Percentiles rank a stretch among this genome's conserved stretches.
Evolutionary conservation across 2,888 invertebrate genomes (phyloP).

Genomic region (Drosophila incognita): DNA sequence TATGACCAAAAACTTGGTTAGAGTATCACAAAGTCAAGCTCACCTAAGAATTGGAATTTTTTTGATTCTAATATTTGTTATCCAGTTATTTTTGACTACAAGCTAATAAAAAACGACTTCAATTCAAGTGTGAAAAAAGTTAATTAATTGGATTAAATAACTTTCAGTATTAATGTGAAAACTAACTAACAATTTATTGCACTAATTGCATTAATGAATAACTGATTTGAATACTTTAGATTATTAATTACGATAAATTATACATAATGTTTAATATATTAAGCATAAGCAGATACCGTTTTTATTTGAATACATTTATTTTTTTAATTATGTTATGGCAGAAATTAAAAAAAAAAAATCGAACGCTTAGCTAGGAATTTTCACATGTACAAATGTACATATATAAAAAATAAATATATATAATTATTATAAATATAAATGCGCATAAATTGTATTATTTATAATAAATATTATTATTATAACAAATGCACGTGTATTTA

Average conservation of each 20-base stretch:
- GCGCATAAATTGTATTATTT: background rate
- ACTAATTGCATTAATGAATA: background rate
- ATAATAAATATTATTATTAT: too few species aligned
- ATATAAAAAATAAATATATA: background rate
- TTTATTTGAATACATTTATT: background rate
- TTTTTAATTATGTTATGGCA: too few species aligned
- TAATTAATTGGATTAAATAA: background rate
- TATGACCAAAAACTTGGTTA: background rate
- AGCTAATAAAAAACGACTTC: background rate
- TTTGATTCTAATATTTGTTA: background rate
- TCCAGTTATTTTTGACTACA: background rate
- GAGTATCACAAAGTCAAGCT: background rate
- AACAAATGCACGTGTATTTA: background rate
- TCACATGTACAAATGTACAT: accelerated
- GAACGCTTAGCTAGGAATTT: background rate
- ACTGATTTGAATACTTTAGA: background rate
- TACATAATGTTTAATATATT: background rate
- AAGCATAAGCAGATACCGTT: background rate
- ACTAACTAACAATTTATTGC: background rate
- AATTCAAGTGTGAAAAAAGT: background rate
- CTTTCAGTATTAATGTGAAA: background rate
- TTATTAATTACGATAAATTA: background rate
- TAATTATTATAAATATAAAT: background rate
- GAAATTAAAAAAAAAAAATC: background rate
- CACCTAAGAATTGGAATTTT: background rate